These are phyloP conservation scores for Carabus problematicus DNA, from an alignment of 2,888 invertebrate species.

Conservation along the genomic window DNA sequence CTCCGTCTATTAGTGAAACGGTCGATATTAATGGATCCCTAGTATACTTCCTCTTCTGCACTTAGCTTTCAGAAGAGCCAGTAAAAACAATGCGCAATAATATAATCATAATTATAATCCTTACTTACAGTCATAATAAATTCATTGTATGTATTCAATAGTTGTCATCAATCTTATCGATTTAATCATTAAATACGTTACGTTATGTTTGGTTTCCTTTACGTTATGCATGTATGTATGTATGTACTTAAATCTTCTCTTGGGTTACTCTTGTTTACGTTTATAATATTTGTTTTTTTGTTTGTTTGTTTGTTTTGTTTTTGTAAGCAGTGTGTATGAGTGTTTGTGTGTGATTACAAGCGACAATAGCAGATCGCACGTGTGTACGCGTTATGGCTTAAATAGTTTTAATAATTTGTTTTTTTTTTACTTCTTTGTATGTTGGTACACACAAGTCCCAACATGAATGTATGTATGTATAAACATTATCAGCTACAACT, in stretches of 20 bases:
- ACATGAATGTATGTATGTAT: conserved; percentile 50
- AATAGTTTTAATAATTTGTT: background rate
- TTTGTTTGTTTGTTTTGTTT: conserved; percentile 25
- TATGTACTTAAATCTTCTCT: conserved; percentile 31
- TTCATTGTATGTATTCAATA: conserved; percentile 60
- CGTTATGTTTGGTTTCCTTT: conserved; percentile 49
- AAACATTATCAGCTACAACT: conserved; percentile 40
- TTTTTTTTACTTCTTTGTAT: conserved; percentile 42
- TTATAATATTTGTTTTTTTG: conserved; percentile 22
- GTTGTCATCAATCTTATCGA: conserved; percentile 51
- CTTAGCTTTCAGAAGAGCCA: too few species aligned
- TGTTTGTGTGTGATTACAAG: conserved; percentile 37
- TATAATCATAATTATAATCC: conserved; percentile 24
- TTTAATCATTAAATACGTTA: conserved; percentile 52
- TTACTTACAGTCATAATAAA: conserved; percentile 52
- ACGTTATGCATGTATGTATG: conserved; percentile 42
- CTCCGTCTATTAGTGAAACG: conserved; percentile 24
- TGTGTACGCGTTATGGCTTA: conserved; percentile 18
- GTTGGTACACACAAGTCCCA: conserved; percentile 50
- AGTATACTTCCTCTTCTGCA: conserved; percentile 26
- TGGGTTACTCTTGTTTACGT: too few species aligned
- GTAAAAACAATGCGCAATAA: conserved; percentile 36
- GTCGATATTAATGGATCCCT: conserved; percentile 37
- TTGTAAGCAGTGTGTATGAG: conserved; percentile 42
- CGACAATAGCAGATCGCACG: conserved; percentile 29